Conservation (phyloP, 2,888 invertebrate genomes). For the Synergus itoensis region DNA sequence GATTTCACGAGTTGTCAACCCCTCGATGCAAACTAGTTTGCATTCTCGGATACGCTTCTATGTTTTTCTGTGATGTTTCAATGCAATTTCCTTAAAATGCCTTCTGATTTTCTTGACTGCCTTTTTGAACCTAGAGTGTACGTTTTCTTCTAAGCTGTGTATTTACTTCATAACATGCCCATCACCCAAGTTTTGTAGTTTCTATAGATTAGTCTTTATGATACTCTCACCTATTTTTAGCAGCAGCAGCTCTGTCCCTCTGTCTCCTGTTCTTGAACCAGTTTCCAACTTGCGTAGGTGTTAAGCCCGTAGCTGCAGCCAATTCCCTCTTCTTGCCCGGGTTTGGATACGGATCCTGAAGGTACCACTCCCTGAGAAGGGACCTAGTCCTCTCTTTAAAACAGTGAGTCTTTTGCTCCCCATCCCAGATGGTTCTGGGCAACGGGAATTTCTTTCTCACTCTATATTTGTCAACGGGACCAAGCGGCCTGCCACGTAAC, state of each 20-base stretch:
- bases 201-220: not conserved
- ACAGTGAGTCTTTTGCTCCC: constrained; percentile 97
- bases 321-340: constrained; percentile 95
- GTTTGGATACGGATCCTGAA: constrained; percentile 98
- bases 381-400: constrained; percentile 98
- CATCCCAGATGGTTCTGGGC: constrained; percentile 96
- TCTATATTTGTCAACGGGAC: constrained; percentile 95
- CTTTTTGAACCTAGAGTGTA: too few relatives aligned
- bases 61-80: too few relatives aligned
- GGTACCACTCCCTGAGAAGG: constrained; percentile 97
- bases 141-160: too few relatives aligned
- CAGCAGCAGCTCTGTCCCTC: constrained; percentile 93
- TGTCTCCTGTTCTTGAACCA: constrained; percentile 96
- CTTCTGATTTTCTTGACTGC: too few relatives aligned
- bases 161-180: too few relatives aligned
- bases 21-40: too few relatives aligned
- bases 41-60: too few relatives aligned
- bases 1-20: too few relatives aligned
- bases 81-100: too few relatives aligned
- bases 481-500: constrained; percentile 91
- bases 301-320: constrained; percentile 93
- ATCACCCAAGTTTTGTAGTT: not conserved
- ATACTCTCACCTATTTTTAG: constrained; percentile 93
- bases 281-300: constrained; percentile 95
- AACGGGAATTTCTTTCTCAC: constrained; percentile 96